Evolutionary conservation across 2,113 vertebrate species (phyloP), one percentile per base, ranked within the genome.

Genomic region (Lipotes vexillifer): DNA sequence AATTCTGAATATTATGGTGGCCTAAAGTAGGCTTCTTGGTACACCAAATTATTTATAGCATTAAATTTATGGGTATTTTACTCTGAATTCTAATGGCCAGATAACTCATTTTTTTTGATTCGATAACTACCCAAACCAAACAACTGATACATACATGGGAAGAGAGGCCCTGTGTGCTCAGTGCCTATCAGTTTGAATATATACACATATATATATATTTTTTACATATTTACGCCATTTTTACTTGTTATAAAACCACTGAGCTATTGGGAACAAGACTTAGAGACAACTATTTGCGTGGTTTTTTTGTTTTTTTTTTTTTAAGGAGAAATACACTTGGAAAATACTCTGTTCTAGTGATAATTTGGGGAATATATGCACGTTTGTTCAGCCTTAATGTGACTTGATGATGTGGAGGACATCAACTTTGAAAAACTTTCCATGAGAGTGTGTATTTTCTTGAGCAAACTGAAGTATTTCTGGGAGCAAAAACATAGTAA

Each of bases 1-100:
- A 98, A 98, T 99, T 99, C 98, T 98, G 98, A 98, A 98, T 99
- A 98, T 98, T 98, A 98, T 98, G 98, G 98, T 99, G 99, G 99
- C 99, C 99, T 99, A 99, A 99, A 98, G 98, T 98, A 99, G 99
- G 98, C 98, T 99, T 98, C 98, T 98, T 98, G 99, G 99, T 99
- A 99, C 90, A 97, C 99, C 99, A 99, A 98, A 98, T 98, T 98
- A 98, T 98, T 99, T 99, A 98, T 99, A 98, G 98, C 95, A 97
- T 98, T 99, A 98, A 98, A 97, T 97, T 98, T 98, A 98, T 98
- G 98, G 97, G 98, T 98, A 96, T 97, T 98, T 98, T 98, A 98
- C 96, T 98, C 98, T 98, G 98, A 98, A 98, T 98, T 98, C 98
- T 98, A 97, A 98, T 98, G 98, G 97, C 98, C 98, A 98, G 98